Evolutionary conservation across 2,797 vertebrate genomes (phyloP).

Genomic region (Emys orbicularis): DNA sequence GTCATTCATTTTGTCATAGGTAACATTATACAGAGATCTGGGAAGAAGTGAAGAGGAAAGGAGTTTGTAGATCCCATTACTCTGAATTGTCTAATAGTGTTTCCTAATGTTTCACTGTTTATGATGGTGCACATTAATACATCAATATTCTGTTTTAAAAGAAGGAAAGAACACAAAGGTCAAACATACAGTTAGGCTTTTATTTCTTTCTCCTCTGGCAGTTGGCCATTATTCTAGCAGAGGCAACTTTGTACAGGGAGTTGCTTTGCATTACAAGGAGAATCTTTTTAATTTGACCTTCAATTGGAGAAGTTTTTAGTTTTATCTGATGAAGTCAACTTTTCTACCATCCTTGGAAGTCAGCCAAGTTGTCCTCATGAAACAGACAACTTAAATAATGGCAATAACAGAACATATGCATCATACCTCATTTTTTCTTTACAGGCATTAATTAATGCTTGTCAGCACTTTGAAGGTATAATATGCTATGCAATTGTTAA

Average conservation of each 20-base stretch:
- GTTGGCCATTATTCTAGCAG: background rate
- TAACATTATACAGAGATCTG: background rate
- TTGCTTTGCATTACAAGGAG: background rate
- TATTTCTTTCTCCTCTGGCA: background rate
- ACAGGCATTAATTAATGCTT: background rate
- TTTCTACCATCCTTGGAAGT: background rate
- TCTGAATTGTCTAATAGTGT: background rate
- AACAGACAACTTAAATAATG: background rate
- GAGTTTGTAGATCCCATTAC: background rate
- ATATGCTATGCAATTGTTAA: background rate
- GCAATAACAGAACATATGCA: background rate
- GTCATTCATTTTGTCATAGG: too few relatives aligned
- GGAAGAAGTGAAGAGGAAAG: background rate
- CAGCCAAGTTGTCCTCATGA: background rate
- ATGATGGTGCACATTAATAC: background rate
- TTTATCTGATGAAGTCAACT: background rate
- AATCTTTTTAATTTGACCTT: background rate
- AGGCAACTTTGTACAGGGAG: background rate
- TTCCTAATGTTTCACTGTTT: slow-evolving; percentile 18
- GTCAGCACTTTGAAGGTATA: background rate
- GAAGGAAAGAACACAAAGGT: background rate
- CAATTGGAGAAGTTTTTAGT: background rate
- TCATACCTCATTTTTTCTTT: background rate
- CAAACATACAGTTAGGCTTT: background rate
- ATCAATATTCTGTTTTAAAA: background rate